Evolutionary conservation across 2,797 vertebrate genomes (phyloP).

Genomic region (Silurus lanzhouensis): DNA sequence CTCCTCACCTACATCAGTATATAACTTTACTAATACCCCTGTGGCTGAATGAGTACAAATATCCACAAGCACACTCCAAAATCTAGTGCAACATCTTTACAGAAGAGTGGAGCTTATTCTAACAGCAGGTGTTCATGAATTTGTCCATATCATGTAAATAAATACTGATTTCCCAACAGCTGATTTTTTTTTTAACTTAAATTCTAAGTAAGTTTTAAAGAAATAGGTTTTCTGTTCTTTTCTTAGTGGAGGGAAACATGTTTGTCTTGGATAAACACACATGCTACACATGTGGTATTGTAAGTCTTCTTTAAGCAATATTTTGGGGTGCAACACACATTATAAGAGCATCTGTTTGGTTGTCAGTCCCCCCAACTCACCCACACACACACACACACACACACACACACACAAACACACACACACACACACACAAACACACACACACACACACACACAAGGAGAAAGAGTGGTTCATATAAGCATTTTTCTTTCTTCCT

Average conservation of each 20-base stretch:
- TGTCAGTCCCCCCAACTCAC: not conserved
- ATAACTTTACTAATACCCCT: too few species aligned
- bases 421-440: not conserved
- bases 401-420: not conserved
- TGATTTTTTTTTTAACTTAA: not conserved
- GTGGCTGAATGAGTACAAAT: too few species aligned
- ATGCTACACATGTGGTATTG: not conserved
- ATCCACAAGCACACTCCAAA: too few species aligned
- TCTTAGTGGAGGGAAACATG: not conserved
- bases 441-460: not conserved
- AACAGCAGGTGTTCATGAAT: too few species aligned
- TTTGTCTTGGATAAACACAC: not conserved
- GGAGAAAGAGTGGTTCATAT: not conserved
- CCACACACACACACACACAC: not conserved
- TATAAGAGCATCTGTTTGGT: not conserved
- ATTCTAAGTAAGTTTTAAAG: not conserved
- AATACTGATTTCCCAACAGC: too few species aligned
- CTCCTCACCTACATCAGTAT: too few species aligned
- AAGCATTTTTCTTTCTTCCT: not conserved
- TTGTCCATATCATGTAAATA: too few species aligned
- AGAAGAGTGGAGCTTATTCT: too few species aligned
- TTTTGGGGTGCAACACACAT: not conserved
- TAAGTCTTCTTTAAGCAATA: not conserved
- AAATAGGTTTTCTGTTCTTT: not conserved
- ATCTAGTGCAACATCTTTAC: too few species aligned